phyloP scores from a whole-genome alignment of 2,797 vertebrate species.

The Salarias fasciatus region DNA sequence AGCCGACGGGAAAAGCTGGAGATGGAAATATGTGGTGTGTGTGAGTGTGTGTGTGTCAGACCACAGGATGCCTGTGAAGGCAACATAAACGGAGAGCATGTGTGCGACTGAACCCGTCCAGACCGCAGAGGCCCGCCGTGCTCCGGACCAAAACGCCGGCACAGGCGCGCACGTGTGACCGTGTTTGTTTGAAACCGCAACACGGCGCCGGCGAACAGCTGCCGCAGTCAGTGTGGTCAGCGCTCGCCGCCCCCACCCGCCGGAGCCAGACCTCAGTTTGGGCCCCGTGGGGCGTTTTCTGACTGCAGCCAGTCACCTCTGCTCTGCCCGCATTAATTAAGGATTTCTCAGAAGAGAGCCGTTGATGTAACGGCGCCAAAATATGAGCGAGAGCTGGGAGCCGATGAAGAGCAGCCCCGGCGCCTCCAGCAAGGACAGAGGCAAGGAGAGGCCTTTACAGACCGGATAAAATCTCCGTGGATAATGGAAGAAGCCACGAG shows the following conservation, averaged over 20 bases:
- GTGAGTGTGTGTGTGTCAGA: slow-evolving; percentile 38
- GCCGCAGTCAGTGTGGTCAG: slow-evolving; percentile 60
- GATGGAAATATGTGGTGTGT: not conserved
- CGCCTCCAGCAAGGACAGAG: slow-evolving; percentile 31
- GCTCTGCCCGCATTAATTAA: slow-evolving; percentile 60
- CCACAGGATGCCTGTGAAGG: slow-evolving; percentile 60
- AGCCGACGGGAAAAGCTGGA: not conserved
- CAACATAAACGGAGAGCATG: slow-evolving; percentile 71
- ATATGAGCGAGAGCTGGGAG: slow-evolving; percentile 16
- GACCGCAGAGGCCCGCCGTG: slow-evolving; percentile 58
- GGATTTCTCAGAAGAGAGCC: slow-evolving; percentile 38
- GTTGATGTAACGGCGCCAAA: slow-evolving; percentile 31
- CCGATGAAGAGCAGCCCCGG: slow-evolving; percentile 19
- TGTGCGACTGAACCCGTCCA: slow-evolving; percentile 58
- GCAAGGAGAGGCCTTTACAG: slow-evolving; percentile 11
- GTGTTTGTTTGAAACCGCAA: slow-evolving; percentile 75
- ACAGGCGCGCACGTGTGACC: slow-evolving; percentile 40
- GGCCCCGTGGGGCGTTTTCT: slow-evolving; percentile 45
- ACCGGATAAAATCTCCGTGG: slow-evolving; percentile 2
- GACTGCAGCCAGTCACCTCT: slow-evolving; percentile 42
- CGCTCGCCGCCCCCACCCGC: slow-evolving; percentile 61
- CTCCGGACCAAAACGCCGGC: slow-evolving; percentile 51
- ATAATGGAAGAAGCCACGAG: not conserved
- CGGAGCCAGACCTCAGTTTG: slow-evolving; percentile 44
- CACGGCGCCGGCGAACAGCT: slow-evolving; percentile 60